Conservation (phyloP, 2,797 vertebrate species). For the Morus bassanus region DNA sequence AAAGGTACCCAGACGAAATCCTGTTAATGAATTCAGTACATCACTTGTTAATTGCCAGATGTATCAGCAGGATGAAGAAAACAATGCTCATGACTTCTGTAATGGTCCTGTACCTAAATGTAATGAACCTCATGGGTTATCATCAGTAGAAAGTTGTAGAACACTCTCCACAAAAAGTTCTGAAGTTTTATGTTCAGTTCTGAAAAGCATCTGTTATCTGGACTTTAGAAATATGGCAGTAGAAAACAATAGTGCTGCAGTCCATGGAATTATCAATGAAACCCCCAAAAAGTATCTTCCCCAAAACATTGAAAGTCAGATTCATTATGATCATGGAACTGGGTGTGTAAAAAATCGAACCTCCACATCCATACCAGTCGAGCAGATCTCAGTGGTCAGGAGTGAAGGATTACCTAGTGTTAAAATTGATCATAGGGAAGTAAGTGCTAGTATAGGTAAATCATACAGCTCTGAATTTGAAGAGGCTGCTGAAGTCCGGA, state of each 20-base stretch:
- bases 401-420: not conserved
- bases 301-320: not conserved
- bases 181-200: not conserved
- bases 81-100: not conserved
- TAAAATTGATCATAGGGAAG: not conserved
- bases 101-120: not conserved
- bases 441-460: not conserved
- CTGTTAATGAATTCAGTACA: not conserved
- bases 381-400: not conserved
- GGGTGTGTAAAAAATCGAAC: not conserved
- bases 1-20: not conserved
- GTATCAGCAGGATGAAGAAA: constrained; percentile 22
- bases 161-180: not conserved
- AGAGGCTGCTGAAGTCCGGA: not conserved
- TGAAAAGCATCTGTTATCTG: not conserved
- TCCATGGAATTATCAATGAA: not conserved
- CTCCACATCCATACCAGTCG: not conserved
- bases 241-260: constrained; percentile 7
- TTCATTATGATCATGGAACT: not conserved
- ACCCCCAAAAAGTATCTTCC: not conserved
- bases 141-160: constrained; percentile 4
- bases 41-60: constrained; percentile 41
- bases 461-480: not conserved
- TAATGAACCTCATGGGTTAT: not conserved
- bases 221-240: not conserved